Evolutionary conservation across 2,888 invertebrate genomes (phyloP), one percentile per base, ranked within the genome.

Genomic region (Drosophila neutralis): DNA sequence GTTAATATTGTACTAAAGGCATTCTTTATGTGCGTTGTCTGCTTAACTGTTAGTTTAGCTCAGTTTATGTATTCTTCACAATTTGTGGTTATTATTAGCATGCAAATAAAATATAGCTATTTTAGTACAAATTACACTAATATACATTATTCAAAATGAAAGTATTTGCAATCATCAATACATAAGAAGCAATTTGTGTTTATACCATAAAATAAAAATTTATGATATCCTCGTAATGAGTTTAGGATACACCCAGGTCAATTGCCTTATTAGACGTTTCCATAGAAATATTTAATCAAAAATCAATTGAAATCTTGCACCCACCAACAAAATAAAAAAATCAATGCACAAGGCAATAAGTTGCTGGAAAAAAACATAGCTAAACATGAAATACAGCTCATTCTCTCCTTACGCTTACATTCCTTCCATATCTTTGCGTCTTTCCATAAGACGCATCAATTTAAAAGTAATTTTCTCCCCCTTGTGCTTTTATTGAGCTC

Each of bases 1-100:
- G 40, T 31, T 48, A 59, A 61, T 24, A 56, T 56, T 60, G 35
- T 35, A 33, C 59, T 40, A 31, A 54, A 45, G 53, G 52, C 49
- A 38, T 70, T 53, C 24, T 53, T 36, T 42, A 21, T 58, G 33
- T 42, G 58, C 21, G 4, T 54, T 33, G 40, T 18, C 33, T 48
- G 29, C 53, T 45, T 6, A 10, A 18, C 49, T 18, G 0, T 18
- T 27, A 18, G 21, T 49, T 49, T 15, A 15, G 7, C 48, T 49
- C 15, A 10, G 27, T 27, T 15, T 33, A 21, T 24, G 7, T 18
- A 54, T 27, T 38, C 53, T 13, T 18, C 6, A 54, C 18, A 54
- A 45, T 51, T 6, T 29, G n/a, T 3, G 49, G 10, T 18, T 18
- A 49, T 27, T 18, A 49, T 49, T 29, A n/a, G 11, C 24, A 27